These are phyloP conservation scores for Cerastis rubricosa DNA, from an alignment of 2,888 invertebrate genomes.

Conservation along the genomic window DNA sequence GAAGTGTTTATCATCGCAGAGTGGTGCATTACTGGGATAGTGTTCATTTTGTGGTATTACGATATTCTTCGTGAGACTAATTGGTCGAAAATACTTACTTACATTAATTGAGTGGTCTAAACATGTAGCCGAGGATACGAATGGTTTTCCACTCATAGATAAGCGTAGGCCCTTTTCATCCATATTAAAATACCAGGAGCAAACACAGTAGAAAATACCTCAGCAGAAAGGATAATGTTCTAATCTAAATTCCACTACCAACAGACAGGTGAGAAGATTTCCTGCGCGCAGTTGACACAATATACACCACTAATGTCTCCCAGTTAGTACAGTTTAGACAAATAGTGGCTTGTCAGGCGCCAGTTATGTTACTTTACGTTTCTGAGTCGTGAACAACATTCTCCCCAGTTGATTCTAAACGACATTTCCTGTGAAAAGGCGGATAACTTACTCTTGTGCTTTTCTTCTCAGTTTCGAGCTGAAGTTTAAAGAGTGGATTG, in stretches of 20 bases:
- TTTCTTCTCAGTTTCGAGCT: constrained; percentile 44
- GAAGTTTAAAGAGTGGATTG: constrained; percentile 33
- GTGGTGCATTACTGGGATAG: constrained; percentile 4
- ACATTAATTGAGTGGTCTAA: background rate
- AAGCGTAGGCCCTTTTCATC: background rate
- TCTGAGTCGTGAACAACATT: constrained; percentile 50
- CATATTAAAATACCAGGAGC: background rate
- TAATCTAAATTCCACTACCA: constrained; percentile 30
- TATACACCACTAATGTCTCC: constrained; percentile 37
- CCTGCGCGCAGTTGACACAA: constrained; percentile 21
- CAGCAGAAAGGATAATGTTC: constrained; percentile 15
- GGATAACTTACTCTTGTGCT: constrained; percentile 49
- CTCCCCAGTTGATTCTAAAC: constrained; percentile 56
- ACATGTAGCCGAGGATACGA: background rate
- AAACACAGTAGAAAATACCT: background rate
- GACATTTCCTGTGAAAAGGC: constrained; percentile 45
- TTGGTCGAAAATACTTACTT: background rate
- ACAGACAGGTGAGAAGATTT: constrained; percentile 34
- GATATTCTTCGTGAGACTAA: background rate
- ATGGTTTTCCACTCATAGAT: background rate
- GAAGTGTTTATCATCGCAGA: constrained; percentile 3
- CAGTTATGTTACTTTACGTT: constrained; percentile 46
- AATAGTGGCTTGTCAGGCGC: constrained; percentile 52
- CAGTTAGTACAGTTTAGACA: constrained; percentile 48
- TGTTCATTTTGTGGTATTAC: constrained; percentile 4